Base-by-base conservation (phyloP, 2,797 vertebrate genomes). In the Pipistrellus pygmaeus region DNA sequence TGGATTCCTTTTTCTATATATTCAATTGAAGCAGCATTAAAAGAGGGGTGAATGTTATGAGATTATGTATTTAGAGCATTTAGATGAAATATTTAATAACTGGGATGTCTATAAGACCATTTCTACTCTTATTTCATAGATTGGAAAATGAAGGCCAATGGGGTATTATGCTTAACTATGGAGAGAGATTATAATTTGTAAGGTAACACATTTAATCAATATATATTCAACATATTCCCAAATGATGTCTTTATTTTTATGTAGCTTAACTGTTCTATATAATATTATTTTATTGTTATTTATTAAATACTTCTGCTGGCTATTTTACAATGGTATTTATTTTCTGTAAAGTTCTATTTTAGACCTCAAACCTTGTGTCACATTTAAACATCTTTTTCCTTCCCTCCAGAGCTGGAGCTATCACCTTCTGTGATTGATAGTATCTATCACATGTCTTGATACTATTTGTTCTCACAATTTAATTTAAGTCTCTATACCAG, bases 401-500 rank as follows among this genome's bases (percentile, higher is more conserved):
- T 38, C 38, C n/a, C 41, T 64, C 7, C 11, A 92, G 38, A 89
- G n/a, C 30, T 81, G 80, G 60, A 86, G 60, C 62, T 48, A 78
- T 78, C 48, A 62, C 38, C 66, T 75, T 44, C 20, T 81, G 25
- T 84, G 20, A 76, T 46, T 62, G 41, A 48, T 85, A 7, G 20
- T 85, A 82, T 83, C 89, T 87, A 46, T 80, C 21, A 84, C 6
- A 87, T 41, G 2, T 32, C 18, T 32, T 87, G 30, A 92, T 9
- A 83, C 3, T 78, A 48, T 69, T 85, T 90, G 17, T 85, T 85
- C 25, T 91, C 30, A 77, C 11, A 93, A 72, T 86, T 87, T 94
- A 89, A 51, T 82, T 85, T 4, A 53, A 81, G 25, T 62, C 8
- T 77, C 8, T 82, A 84, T 46, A 44, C 1, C 25, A 82, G 25